phyloP scores from a whole-genome alignment of 2,113 vertebrate genomes.

The Cnemophilus loriae region DNA sequence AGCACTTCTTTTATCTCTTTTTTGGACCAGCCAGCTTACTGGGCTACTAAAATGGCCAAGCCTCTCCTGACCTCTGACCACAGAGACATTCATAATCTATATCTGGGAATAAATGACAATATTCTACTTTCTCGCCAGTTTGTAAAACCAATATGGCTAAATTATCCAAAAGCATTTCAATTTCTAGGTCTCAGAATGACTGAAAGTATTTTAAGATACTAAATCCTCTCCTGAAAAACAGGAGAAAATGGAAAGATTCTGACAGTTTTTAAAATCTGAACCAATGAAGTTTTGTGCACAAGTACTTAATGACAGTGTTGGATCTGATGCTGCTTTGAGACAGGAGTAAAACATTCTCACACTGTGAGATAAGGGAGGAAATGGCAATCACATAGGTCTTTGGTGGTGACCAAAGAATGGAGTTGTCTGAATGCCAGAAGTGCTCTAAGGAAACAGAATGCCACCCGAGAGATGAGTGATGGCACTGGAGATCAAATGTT shows the following conservation, averaged over 20 bases:
- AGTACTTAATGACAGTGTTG: neutral
- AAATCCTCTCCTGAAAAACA: neutral
- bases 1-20: neutral
- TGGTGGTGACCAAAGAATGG: neutral
- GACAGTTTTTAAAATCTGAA: neutral
- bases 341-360: neutral
- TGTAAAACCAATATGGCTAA: neutral
- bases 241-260: neutral
- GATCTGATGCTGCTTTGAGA: neutral
- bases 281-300: neutral
- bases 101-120: neutral
- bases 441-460: neutral
- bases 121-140: neutral
- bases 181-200: neutral
- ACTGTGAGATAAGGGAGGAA: neutral
- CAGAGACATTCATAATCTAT: neutral
- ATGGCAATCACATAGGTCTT: neutral
- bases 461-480: neutral
- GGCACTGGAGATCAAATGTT: neutral
- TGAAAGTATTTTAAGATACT: neutral
- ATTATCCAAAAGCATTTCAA: neutral
- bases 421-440: constrained; percentile 14
- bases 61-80: neutral
- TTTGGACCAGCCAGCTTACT: neutral
- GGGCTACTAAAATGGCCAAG: neutral